Conservation (phyloP, 2,888 invertebrate species). For the Drosophila melanocephala region DNA sequence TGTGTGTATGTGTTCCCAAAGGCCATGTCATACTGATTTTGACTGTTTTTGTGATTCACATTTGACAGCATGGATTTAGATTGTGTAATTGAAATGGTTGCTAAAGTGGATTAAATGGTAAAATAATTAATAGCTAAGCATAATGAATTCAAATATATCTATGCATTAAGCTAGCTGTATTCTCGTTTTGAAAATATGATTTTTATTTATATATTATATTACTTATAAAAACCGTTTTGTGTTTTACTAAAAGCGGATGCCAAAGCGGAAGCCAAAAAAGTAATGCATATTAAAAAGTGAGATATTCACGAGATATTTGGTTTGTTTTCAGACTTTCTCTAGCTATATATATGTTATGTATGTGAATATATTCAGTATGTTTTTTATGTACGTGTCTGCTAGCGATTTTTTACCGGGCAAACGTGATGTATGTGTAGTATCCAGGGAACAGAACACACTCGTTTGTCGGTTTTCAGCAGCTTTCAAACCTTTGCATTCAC, state of each 20-base stretch:
- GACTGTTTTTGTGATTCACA: background rate
- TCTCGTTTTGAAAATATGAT: background rate
- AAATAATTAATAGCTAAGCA: background rate
- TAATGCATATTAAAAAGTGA: background rate
- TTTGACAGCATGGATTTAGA: background rate
- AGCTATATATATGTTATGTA: background rate
- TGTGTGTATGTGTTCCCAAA: background rate
- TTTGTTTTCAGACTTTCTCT: background rate
- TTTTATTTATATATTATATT: background rate
- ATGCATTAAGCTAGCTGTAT: background rate
- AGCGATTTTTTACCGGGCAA: constrained; percentile 1
- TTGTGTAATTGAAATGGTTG: background rate
- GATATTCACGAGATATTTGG: background rate
- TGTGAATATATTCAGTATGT: background rate
- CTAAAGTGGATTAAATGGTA: background rate
- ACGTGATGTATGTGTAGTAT: constrained; percentile 30
- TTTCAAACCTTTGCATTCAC: constrained; percentile 23
- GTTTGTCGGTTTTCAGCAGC: constrained; percentile 19
- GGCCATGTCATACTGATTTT: background rate
- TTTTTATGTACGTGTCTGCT: background rate
- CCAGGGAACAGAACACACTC: background rate
- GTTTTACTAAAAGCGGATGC: background rate
- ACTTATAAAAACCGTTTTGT: background rate
- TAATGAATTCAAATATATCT: too few relatives aligned
- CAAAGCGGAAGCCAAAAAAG: background rate